Evolutionary conservation across 2,888 invertebrate species (phyloP).

Genomic region (Melinopterus prodromus): DNA sequence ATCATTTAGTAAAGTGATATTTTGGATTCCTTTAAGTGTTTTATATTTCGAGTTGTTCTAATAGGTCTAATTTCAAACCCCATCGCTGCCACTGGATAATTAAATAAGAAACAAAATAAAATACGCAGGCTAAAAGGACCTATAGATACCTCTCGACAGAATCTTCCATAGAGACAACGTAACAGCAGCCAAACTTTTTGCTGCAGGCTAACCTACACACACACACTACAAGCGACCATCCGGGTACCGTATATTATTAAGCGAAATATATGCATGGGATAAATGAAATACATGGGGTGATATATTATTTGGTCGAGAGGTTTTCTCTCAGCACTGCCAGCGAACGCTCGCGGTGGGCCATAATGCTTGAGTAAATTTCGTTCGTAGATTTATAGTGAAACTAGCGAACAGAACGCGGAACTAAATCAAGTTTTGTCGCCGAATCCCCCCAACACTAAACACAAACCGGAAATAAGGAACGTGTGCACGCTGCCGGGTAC

Average conservation of each 20-base stretch:
- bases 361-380: slow-evolving; percentile 38
- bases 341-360: slow-evolving; percentile 23
- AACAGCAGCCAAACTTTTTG: neutral
- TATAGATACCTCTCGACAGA: no score
- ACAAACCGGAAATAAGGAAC: slow-evolving; percentile 57
- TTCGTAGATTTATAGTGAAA: slow-evolving; percentile 36
- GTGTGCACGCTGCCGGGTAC: slow-evolving; percentile 49
- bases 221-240: neutral
- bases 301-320: slow-evolving; percentile 36
- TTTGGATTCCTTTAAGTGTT: no score
- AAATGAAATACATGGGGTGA: slow-evolving; percentile 40
- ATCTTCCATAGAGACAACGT: neutral
- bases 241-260: slow-evolving; percentile 21
- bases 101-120: no score
- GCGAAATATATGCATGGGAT: slow-evolving; percentile 32
- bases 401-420: slow-evolving; percentile 33
- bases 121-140: no score
- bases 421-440: slow-evolving; percentile 35
- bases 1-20: no score
- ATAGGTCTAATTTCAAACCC: no score
- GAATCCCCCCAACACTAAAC: slow-evolving; percentile 39
- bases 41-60: no score
- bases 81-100: no score
- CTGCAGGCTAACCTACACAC: neutral
- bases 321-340: slow-evolving; percentile 6